Percentiles rank a stretch among this genome's conserved stretches.
Conservation (phyloP, 2,113 vertebrate genomes). For the Neodon shergylaensis region DNA sequence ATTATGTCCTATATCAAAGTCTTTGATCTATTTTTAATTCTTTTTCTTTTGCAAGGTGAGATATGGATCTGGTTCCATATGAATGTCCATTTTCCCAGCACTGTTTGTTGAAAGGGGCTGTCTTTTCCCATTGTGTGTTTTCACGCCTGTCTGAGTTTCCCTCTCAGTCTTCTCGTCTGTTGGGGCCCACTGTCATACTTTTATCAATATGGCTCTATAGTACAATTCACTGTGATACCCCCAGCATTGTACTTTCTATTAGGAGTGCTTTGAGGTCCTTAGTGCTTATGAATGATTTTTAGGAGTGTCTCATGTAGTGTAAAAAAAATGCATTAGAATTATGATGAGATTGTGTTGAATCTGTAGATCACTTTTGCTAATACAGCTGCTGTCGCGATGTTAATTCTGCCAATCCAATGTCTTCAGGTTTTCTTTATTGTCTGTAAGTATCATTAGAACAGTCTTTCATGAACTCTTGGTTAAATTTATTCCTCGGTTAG, state of each 20-base stretch:
- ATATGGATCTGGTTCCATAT: not conserved
- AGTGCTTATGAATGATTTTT: not conserved
- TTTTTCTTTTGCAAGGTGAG: not conserved
- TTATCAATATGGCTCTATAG: not conserved
- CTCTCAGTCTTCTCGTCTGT: not conserved
- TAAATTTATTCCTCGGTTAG: not conserved
- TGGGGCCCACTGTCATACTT: not conserved
- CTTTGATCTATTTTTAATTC: not conserved
- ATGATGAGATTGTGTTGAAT: not conserved
- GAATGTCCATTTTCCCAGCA: not conserved
- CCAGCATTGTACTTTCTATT: not conserved
- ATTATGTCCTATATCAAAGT: not conserved
- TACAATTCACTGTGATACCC: not conserved
- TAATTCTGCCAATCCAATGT: not conserved
- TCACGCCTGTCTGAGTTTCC: not conserved
- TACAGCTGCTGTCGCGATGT: not conserved
- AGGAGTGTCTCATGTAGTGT: not conserved
- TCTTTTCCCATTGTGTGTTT: not conserved
- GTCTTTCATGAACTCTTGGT: not conserved
- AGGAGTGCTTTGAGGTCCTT: not conserved
- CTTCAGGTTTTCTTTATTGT: not conserved
- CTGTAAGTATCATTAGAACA: not conserved
- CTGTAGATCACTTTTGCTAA: not conserved
- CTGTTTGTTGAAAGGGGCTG: not conserved
- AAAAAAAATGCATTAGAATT: not conserved